Percentiles rank a stretch among this genome's conserved stretches.
Evolutionary conservation across 1,140 invertebrate genomes (phyloP).

Genomic region (Rhysida immarginata): DNA sequence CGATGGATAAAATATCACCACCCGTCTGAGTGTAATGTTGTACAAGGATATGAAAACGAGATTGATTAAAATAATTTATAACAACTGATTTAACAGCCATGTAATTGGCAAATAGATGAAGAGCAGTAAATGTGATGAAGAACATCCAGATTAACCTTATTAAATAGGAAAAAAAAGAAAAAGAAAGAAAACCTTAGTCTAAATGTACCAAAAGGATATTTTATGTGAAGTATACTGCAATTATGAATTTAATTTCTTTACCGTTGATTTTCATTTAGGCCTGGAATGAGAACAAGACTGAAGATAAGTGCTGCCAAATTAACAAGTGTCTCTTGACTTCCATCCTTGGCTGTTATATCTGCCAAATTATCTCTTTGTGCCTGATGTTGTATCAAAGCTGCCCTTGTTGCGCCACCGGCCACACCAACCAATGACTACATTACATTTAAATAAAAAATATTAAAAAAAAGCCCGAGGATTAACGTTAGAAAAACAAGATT

Average conservation of each 20-base stretch:
- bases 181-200: slow-evolving; percentile 10
- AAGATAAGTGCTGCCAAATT: slow-evolving; percentile 68
- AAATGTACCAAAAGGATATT: background rate
- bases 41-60: slow-evolving; percentile 49
- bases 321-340: slow-evolving; percentile 87
- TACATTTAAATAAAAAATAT: slow-evolving; percentile 2
- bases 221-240: background rate
- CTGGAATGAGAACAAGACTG: slow-evolving; percentile 56
- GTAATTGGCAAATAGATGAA: slow-evolving; percentile 78
- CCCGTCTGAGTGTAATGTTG: slow-evolving; percentile 37
- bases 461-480: no score
- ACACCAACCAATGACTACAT: slow-evolving; percentile 58
- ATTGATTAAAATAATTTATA: slow-evolving; percentile 62
- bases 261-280: slow-evolving; percentile 35
- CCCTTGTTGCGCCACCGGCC: slow-evolving; percentile 77
- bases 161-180: slow-evolving; percentile 11
- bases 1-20: background rate
- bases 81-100: slow-evolving; percentile 55
- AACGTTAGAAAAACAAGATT: slow-evolving; percentile 6
- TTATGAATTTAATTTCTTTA: slow-evolving; percentile 17
- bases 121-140: slow-evolving; percentile 51
- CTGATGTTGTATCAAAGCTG: slow-evolving; percentile 83
- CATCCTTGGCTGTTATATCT: slow-evolving; percentile 87
- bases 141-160: slow-evolving; percentile 45
- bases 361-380: slow-evolving; percentile 76